Base-by-base conservation (phyloP, 2,888 invertebrate species). In the Nomada hirtipes region DNA sequence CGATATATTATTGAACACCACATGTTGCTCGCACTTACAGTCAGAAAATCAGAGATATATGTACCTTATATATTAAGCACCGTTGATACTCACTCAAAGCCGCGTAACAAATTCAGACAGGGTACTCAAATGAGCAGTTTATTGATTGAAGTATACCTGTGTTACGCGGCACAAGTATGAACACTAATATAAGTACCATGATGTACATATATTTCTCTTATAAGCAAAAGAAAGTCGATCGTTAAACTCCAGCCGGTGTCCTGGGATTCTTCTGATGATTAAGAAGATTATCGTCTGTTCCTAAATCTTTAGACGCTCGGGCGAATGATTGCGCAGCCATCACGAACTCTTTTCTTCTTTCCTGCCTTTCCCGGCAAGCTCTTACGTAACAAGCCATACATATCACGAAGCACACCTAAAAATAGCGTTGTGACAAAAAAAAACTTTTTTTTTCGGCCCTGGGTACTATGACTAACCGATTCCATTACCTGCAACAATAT, bases 351-450 rank as follows among this genome's bases (percentile, higher is more conserved):
- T 78, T 84, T 65, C 92, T 90, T 76, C 89, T 92, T 26, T 90
- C 94, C 88, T 95, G 95, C 79, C 95, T 95, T 88, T 95, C 95
- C 88, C 94, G 95, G 80, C 96, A 95, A 11, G 95, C 94, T 84
- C 94, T 94, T 18, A 95, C 95, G 85, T 96, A 94, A 86, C 95
- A 95, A 90, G 95, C 95, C n/a, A 96, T 95, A 72, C 95, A 94
- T 50, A 95, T 92, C 60, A 96, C 93, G 2, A 96, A 95, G 78
- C 95, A 90, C 71, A 96, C 94, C 95, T 95, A 89, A 55, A 94
- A 75, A 67, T 53, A 65, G n/a, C 3, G 23, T 1, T 36, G n/a
- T 7, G 18, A 20, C 44, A 2, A 70, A 26, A 44, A 36, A 11
- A 55, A 11, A 50, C n/a, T n/a, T n/a, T n/a, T n/a, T n/a, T n/a